Evolutionary conservation across 2,888 invertebrate species (phyloP).

Genomic region (Drosophila atroscutellata): DNA sequence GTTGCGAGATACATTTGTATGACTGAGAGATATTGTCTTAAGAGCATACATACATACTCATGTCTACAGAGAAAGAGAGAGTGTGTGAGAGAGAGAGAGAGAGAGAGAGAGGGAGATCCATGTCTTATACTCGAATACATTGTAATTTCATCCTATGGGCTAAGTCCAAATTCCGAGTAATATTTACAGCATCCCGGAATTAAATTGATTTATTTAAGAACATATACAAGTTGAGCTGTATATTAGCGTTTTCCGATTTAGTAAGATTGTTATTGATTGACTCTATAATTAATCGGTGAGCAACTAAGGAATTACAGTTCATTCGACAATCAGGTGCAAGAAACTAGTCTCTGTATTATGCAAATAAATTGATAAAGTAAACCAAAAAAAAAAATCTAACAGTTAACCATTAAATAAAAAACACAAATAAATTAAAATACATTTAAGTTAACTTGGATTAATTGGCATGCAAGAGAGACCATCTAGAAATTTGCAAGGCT

Average conservation of each 20-base stretch:
- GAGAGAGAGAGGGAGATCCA: not conserved
- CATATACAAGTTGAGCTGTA: slow-evolving; percentile 17
- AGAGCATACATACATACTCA: slow-evolving; percentile 13
- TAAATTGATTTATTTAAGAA: not conserved
- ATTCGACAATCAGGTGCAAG: slow-evolving; percentile 74
- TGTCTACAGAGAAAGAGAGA: not conserved
- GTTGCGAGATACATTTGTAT: not conserved
- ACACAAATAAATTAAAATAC: slow-evolving; percentile 32
- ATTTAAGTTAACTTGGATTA: slow-evolving; percentile 34
- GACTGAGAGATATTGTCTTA: slow-evolving; percentile 2
- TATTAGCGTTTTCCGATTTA: slow-evolving; percentile 11
- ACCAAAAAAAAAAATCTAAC: not conserved
- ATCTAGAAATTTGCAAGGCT: slow-evolving; percentile 70
- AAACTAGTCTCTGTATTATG: slow-evolving; percentile 57
- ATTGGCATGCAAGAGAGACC: slow-evolving; percentile 71
- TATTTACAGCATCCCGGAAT: slow-evolving; percentile 23
- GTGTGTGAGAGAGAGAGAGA: not conserved
- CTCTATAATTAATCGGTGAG: slow-evolving; percentile 52
- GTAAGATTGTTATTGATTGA: slow-evolving; percentile 26
- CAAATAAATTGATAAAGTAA: slow-evolving; percentile 50
- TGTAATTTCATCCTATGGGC: slow-evolving; percentile 2
- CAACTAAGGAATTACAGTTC: slow-evolving; percentile 62
- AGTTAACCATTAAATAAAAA: slow-evolving; percentile 18
- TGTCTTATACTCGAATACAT: slow-evolving; percentile 6
- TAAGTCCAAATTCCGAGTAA: slow-evolving; percentile 2